These are phyloP conservation scores for Tichodroma muraria DNA, from an alignment of 2,113 vertebrate genomes.

Conservation along the genomic window DNA sequence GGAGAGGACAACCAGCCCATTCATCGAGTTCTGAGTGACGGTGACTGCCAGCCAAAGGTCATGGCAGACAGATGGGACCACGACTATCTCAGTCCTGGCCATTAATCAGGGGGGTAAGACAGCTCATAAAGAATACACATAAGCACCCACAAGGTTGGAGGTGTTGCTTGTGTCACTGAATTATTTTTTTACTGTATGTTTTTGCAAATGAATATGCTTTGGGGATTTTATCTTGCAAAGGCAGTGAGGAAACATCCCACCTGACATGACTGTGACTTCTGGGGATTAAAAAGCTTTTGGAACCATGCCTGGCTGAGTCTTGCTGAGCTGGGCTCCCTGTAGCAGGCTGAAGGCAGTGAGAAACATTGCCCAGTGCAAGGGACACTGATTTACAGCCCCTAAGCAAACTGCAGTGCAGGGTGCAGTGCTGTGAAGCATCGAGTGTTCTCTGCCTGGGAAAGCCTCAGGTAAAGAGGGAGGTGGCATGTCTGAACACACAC, in stretches of 20 bases:
- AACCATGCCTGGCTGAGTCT: not conserved
- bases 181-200: fast-evolving
- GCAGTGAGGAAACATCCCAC: not conserved
- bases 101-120: fast-evolving
- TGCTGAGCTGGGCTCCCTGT: not conserved
- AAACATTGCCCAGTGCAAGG: not conserved
- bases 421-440: not conserved
- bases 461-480: not conserved
- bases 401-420: not conserved
- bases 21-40: fast-evolving
- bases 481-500: not conserved
- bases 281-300: not conserved
- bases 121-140: not conserved
- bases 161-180: not conserved
- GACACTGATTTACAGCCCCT: not conserved
- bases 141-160: not conserved
- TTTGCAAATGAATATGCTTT: not conserved
- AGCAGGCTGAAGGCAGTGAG: not conserved
- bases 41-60: not conserved
- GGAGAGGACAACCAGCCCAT: not conserved
- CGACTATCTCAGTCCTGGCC: not conserved
- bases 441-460: not conserved
- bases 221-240: not conserved
- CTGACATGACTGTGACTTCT: not conserved
- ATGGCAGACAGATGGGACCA: not conserved